Evolutionary conservation across 53 echinoderm and acorn worm genomes (phyloP).

Genomic region (Echinarachnius parma): DNA sequence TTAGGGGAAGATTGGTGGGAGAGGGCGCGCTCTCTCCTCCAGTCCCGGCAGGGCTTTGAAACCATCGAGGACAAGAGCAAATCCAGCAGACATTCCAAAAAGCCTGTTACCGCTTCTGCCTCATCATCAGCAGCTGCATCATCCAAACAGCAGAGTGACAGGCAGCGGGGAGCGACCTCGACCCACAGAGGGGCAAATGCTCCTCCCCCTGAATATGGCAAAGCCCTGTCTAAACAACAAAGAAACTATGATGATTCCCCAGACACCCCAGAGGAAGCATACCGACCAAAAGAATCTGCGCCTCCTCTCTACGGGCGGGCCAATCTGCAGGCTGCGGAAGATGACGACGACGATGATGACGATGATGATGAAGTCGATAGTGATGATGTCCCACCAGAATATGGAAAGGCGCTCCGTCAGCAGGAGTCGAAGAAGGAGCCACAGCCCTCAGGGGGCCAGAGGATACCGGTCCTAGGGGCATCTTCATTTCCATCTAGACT

Average conservation of each 20-base stretch:
- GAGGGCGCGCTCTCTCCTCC: constrained; percentile 51
- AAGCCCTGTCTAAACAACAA: too few species aligned
- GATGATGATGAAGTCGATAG: constrained; percentile 26
- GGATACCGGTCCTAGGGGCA: constrained; percentile 25
- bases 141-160: too few species aligned
- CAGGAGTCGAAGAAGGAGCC: constrained; percentile 3
- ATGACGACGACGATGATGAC: constrained; percentile 9
- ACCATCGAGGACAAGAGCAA: constrained; percentile 13
- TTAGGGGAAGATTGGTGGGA: constrained; percentile 67
- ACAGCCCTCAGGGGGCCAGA: neutral
- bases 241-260: too few species aligned
- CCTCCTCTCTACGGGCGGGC: constrained; percentile 23
- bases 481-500: neutral
- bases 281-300: constrained; percentile 1
- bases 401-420: constrained; percentile 22
- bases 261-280: too few species aligned
- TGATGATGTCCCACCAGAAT: constrained; percentile 40
- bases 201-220: too few species aligned
- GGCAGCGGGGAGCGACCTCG: too few species aligned
- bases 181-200: neutral
- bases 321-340: neutral
- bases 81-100: neutral
- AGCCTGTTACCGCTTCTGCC: constrained; percentile 5
- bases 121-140: neutral
- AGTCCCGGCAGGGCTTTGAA: constrained; percentile 46